Conservation (phyloP, 2,797 vertebrate genomes). For the Galago senegalensis region DNA sequence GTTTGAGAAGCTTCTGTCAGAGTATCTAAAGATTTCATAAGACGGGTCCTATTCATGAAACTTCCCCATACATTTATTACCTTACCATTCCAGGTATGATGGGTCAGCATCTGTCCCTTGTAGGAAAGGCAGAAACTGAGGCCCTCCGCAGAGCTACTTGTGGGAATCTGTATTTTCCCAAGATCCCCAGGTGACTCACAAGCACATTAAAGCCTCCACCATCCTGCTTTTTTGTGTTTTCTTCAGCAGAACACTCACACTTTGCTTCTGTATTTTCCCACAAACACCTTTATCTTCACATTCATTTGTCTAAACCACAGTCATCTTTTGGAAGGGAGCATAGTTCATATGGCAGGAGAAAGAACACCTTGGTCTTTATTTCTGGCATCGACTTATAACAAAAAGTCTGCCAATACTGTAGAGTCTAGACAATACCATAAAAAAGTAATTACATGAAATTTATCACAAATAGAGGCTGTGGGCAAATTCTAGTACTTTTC, state of each 20-base stretch:
- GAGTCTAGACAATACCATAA: constrained; percentile 54
- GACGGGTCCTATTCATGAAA: background rate
- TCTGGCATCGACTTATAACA: background rate
- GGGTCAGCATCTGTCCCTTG: background rate
- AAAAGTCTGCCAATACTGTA: background rate
- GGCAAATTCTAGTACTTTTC: constrained; percentile 71
- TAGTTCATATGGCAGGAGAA: background rate
- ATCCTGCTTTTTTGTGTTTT: background rate
- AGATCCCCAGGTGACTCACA: background rate
- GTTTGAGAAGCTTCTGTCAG: background rate
- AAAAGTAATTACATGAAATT: constrained; percentile 68
- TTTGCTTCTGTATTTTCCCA: background rate
- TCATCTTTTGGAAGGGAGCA: background rate
- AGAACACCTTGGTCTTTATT: constrained; percentile 30
- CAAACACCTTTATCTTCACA: background rate
- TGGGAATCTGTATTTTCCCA: background rate
- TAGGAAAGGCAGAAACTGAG: background rate
- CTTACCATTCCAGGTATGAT: background rate
- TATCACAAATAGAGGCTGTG: constrained; percentile 44
- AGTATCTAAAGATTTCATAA: background rate
- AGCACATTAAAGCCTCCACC: background rate
- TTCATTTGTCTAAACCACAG: constrained; percentile 45
- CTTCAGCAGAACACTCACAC: background rate
- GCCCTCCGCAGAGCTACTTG: background rate
- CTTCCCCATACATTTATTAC: background rate